Base-by-base conservation (phyloP, 2,113 vertebrate species). In the Oxyruncus cristatus region DNA sequence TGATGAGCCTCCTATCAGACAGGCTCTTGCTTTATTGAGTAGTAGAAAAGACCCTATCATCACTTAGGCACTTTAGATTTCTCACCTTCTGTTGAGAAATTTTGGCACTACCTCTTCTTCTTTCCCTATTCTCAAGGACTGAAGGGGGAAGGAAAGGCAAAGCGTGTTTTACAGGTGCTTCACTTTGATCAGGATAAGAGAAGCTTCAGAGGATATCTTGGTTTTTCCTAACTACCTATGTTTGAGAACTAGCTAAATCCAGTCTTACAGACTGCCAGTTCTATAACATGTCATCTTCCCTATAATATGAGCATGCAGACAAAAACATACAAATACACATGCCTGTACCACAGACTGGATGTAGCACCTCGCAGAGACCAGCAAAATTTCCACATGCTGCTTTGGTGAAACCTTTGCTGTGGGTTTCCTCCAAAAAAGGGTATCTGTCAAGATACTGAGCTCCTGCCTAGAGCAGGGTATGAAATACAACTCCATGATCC, bases 1-100 rank as follows among this genome's bases (percentile, higher is more conserved):
- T 1, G 0, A 42, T 1, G 6, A 62, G 23, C 13, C 24, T n/a
- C n/a, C 46, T 44, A 53, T 11, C 11, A 79, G 33, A 42, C 8
- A 59, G 28, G 22, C 7, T 76, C 18, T 46, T 3, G 3, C 9
- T 10, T 42, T 50, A 39, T 0, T 28, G 6, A 22, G 2, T 47
- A 58, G 5, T 30, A 55, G 18, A 63, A 88, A 79, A 67, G 30
- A 41, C 13, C 11, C 10, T 41, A 46, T 5, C 5, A 2, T 49
- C 33, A 80, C 24, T 44, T 5, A 30, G 9, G 23, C 52, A 50
- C 30, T 32, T 46, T 20, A 39, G 12, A 59, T n/a, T 37, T 85
- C 42, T 58, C 52, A 26, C 26, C 9, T 63, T 68, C 50, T 46
- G 27, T 5, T 35, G 18, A 81, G 9, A 35, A 53, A 76, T 22